phyloP scores from a whole-genome alignment of 2,797 vertebrate species.

The Diplodus puntazzo region DNA sequence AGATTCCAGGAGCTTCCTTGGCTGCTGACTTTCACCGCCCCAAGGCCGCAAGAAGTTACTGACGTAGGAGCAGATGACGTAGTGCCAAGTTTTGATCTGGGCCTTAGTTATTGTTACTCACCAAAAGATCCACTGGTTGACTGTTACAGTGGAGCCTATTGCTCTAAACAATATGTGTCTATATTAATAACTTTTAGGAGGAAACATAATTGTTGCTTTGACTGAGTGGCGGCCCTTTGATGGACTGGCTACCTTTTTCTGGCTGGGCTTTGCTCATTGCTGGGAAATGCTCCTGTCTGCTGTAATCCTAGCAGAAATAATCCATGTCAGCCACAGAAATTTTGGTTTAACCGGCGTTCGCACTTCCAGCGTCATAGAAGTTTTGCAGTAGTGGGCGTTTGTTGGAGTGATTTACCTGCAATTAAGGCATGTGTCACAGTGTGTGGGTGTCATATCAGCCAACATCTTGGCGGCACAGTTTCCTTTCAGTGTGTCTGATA shows the following conservation, averaged over 20 bases:
- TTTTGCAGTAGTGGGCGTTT: background rate
- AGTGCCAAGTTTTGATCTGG: no score
- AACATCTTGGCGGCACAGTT: slow-evolving; percentile 26
- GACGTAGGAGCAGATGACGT: no score
- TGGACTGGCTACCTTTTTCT: slow-evolving; percentile 4
- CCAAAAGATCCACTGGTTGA: background rate
- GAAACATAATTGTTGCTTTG: background rate
- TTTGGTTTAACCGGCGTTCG: background rate
- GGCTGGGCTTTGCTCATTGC: background rate
- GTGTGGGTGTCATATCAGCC: slow-evolving; percentile 9
- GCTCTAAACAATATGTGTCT: background rate
- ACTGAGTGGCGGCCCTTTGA: background rate
- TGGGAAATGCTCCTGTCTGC: background rate
- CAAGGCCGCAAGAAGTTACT: no score
- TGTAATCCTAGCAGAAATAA: background rate
- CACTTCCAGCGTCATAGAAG: background rate
- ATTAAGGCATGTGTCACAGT: background rate
- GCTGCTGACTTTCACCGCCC: no score
- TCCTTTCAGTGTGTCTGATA: slow-evolving; percentile 20
- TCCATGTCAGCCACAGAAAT: background rate
- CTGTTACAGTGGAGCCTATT: background rate
- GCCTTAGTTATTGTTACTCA: background rate
- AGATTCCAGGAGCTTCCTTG: no score
- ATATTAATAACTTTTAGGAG: background rate
- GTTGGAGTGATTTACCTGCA: background rate